These are phyloP conservation scores for Luidia sarsii DNA, from an alignment of 53 echinoderm and acorn worm genomes.

Conservation along the genomic window DNA sequence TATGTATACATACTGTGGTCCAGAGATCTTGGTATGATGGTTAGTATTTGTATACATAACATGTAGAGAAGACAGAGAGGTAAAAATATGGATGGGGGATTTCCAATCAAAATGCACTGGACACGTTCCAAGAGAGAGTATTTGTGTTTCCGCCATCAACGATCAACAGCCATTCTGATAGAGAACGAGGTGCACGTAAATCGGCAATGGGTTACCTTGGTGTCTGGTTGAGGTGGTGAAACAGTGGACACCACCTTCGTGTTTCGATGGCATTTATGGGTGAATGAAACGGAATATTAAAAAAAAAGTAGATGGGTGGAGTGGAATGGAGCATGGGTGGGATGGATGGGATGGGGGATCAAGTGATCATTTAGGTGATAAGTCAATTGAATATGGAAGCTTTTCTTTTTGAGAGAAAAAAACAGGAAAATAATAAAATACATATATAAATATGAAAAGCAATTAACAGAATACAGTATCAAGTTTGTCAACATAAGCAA, in stretches of 20 bases:
- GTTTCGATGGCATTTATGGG: slow-evolving; percentile 13
- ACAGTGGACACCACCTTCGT: slow-evolving; percentile 15
- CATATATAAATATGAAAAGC: no score
- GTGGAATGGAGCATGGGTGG: background rate
- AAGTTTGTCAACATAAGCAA: no score
- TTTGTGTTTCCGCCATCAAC: no score
- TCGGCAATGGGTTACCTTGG: slow-evolving; percentile 36
- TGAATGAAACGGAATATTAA: background rate
- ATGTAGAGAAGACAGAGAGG: no score
- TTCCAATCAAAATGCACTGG: background rate
- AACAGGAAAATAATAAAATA: background rate
- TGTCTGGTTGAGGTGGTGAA: slow-evolving; percentile 3
- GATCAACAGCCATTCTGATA: no score
- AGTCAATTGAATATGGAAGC: slow-evolving; percentile 7
- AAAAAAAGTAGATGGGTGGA: background rate
- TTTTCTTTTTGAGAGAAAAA: background rate
- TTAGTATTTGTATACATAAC: no score
- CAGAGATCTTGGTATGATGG: no score
- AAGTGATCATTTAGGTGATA: slow-evolving; percentile 16
- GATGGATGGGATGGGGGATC: background rate
- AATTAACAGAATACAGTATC: no score
- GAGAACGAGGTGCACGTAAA: no score
- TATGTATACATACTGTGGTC: no score
- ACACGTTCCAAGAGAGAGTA: no score
- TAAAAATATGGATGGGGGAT: no score